These are phyloP conservation scores for Campopleginae sp. DNA, from an alignment of 2,888 invertebrate genomes.

Conservation along the genomic window DNA sequence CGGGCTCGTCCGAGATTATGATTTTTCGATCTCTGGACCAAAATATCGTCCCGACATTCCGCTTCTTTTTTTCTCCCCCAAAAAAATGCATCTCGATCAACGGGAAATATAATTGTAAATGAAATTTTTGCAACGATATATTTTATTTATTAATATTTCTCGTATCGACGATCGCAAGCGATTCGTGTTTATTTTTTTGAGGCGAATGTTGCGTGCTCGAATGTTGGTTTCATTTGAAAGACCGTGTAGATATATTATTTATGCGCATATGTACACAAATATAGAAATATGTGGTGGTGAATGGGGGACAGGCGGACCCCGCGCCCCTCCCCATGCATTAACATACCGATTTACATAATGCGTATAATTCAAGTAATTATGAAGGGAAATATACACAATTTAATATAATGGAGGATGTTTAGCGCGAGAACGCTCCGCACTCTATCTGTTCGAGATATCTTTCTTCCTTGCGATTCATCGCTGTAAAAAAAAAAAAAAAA, in stretches of 20 bases:
- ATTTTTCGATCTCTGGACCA: constrained; percentile 48
- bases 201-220: neutral
- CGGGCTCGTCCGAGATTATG: constrained; percentile 59
- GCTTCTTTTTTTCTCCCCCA: neutral
- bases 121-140: no score
- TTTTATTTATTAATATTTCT: no score
- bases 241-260: constrained; percentile 20
- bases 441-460: constrained; percentile 77
- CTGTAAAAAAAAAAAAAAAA: constrained; percentile 30
- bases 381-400: constrained; percentile 84
- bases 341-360: constrained; percentile 84
- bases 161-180: no score
- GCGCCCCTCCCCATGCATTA: constrained; percentile 77
- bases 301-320: constrained; percentile 29
- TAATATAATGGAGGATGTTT: constrained; percentile 83
- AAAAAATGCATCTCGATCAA: no score
- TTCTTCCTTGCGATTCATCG: constrained; percentile 60
- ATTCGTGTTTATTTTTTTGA: neutral
- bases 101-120: no score
- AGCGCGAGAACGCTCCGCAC: constrained; percentile 72
- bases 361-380: constrained; percentile 84
- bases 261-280: constrained; percentile 16
- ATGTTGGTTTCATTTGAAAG: neutral
- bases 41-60: neutral
- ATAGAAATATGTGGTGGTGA: constrained; percentile 29